Conservation (phyloP, 2,797 vertebrate species). For the Enteromius trimaculatus region DNA sequence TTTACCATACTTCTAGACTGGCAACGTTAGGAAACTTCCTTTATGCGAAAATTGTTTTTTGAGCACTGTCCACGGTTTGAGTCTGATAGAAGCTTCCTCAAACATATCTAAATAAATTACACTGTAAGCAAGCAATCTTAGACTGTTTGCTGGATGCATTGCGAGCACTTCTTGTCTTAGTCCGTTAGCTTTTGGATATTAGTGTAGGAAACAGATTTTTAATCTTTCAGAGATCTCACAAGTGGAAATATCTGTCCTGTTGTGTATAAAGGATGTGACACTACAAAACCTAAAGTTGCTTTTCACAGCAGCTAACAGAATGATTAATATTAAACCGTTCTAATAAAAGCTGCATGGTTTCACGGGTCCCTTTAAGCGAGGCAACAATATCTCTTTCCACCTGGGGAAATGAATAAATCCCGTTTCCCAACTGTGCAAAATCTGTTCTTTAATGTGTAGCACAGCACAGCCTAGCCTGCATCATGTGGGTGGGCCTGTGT, state of each 20-base stretch:
- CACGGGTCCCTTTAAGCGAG: constrained; percentile 80
- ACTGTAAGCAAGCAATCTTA: constrained; percentile 13
- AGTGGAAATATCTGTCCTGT: constrained; percentile 11
- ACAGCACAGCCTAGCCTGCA: constrained; percentile 58
- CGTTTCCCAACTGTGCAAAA: constrained; percentile 63
- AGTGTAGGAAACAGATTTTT: constrained; percentile 7
- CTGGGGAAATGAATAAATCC: constrained; percentile 70
- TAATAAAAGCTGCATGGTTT: constrained; percentile 89
- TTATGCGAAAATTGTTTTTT: background rate
- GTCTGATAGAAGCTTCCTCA: background rate
- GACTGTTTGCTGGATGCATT: background rate
- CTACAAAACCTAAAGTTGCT: constrained; percentile 67
- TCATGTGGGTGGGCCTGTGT: constrained; percentile 60
- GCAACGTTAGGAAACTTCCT: constrained; percentile 8
- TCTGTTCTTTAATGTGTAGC: constrained; percentile 60
- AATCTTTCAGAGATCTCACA: constrained; percentile 5
- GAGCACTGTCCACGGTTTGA: background rate
- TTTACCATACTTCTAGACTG: background rate
- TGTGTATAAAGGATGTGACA: constrained; percentile 35
- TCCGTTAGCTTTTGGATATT: background rate
- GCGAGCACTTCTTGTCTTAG: background rate
- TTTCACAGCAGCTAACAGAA: constrained; percentile 69
- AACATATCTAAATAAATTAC: constrained; percentile 8
- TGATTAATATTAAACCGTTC: constrained; percentile 95
- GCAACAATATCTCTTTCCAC: constrained; percentile 83